phyloP scores from a whole-genome alignment of 1,140 invertebrate species.

The Ectropis grisescens region DNA sequence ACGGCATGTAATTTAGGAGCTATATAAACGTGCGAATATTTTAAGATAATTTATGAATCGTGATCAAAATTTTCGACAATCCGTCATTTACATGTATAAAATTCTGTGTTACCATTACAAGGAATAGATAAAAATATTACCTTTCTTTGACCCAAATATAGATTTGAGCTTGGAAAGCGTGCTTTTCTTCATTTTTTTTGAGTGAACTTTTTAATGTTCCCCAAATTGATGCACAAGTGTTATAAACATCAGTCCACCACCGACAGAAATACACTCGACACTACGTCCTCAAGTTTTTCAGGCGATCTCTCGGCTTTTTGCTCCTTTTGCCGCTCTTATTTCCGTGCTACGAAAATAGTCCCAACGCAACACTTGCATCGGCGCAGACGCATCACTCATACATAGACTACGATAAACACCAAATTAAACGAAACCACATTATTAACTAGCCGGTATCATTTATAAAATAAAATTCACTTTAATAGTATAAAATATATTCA shows the following conservation, averaged over 20 bases:
- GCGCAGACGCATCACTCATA: constrained; percentile 61
- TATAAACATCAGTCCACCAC: constrained; percentile 46
- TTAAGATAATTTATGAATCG: too few relatives aligned
- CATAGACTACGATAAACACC: constrained; percentile 17
- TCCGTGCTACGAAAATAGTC: constrained; percentile 68
- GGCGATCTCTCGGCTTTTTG: constrained; percentile 54
- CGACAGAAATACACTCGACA: constrained; percentile 59
- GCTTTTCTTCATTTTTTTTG: constrained; percentile 58
- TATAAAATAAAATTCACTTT: constrained; percentile 1
- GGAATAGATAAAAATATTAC: constrained; percentile 28
- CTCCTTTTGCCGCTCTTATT: constrained; percentile 68
- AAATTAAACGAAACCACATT: too few relatives aligned
- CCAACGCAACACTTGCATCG: constrained; percentile 58
- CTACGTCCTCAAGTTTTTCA: constrained; percentile 63
- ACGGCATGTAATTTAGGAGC: too few relatives aligned
- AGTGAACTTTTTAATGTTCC: constrained; percentile 17
- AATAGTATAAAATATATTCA: not conserved
- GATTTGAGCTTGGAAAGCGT: constrained; percentile 57
- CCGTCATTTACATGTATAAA: too few relatives aligned
- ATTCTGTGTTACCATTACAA: too few relatives aligned
- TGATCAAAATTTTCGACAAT: too few relatives aligned
- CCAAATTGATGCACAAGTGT: constrained; percentile 24
- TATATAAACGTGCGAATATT: too few relatives aligned
- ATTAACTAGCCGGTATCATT: too few relatives aligned
- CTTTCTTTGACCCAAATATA: constrained; percentile 55